These are phyloP conservation scores for Bryconaethiops microstoma DNA, from an alignment of 2,797 vertebrate genomes.

Conservation along the genomic window DNA sequence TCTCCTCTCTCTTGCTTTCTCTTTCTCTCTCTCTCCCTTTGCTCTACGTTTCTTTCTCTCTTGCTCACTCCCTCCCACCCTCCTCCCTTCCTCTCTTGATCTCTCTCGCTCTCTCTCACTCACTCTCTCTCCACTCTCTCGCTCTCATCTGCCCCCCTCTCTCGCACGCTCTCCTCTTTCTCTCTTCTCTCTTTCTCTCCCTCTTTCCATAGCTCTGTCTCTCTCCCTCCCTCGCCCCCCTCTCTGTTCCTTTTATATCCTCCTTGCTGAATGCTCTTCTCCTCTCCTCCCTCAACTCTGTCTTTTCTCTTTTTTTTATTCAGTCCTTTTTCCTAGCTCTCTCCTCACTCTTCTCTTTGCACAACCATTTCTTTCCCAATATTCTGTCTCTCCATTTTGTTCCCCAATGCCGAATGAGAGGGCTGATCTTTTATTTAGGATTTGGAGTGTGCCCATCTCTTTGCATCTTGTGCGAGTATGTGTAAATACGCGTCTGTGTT, in stretches of 20 bases:
- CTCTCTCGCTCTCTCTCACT: conserved; percentile 54
- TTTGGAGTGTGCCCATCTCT: conserved; percentile 65
- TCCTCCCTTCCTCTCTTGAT: conserved; percentile 51
- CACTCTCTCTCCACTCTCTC: conserved; percentile 62
- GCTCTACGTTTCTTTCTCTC: conserved; percentile 58
- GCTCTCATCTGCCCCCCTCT: conserved; percentile 64
- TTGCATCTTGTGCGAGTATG: conserved; percentile 63
- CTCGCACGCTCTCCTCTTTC: conserved; percentile 60
- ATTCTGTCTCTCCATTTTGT: conserved; percentile 77
- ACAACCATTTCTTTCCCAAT: conserved; percentile 78
- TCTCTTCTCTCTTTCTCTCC: conserved; percentile 61
- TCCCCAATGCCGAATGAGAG: conserved; percentile 67
- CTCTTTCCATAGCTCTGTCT: conserved; percentile 70
- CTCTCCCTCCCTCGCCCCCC: conserved; percentile 74
- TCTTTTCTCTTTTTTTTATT: conserved; percentile 78
- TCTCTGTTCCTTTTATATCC: conserved; percentile 83
- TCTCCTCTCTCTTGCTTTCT: conserved; percentile 76
- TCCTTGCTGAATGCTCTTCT: conserved; percentile 83
- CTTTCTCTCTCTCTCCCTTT: conserved; percentile 70
- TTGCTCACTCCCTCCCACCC: conserved; percentile 44
- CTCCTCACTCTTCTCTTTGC: conserved; percentile 77
- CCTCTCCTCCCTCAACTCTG: conserved; percentile 82
- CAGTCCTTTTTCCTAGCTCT: conserved; percentile 74
- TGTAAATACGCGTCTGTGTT: conserved; percentile 53
- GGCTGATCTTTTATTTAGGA: conserved; percentile 75